Evolutionary conservation across 2,888 invertebrate species (phyloP).

Genomic region (Epistrophe grossulariae): DNA sequence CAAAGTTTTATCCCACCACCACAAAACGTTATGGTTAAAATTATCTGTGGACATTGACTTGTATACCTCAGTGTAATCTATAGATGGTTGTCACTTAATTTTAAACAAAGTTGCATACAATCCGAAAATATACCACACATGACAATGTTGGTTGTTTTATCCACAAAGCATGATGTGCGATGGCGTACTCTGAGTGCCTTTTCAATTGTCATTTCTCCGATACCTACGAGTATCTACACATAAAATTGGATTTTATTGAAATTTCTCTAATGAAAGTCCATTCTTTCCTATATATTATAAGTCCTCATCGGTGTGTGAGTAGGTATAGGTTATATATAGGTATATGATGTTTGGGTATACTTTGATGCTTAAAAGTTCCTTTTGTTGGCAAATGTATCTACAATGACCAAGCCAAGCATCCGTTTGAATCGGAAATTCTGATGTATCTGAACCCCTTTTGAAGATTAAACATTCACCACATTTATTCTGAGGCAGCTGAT

Average conservation of each 20-base stretch:
- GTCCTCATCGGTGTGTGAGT: background rate
- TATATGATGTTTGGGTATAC: background rate
- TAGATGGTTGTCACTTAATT: background rate
- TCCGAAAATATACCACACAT: conserved; percentile 8
- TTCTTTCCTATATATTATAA: background rate
- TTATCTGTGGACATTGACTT: background rate
- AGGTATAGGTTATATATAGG: too few relatives aligned
- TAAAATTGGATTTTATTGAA: conserved; percentile 33
- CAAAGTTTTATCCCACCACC: too few relatives aligned
- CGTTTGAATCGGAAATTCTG: conserved; percentile 25
- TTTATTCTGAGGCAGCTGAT: conserved; percentile 22
- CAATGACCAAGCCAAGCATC: conserved; percentile 4
- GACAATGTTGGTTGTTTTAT: conserved; percentile 7
- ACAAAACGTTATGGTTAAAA: too few relatives aligned
- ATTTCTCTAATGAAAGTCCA: conserved; percentile 27
- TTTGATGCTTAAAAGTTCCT: background rate
- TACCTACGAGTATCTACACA: too few relatives aligned
- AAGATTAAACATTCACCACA: conserved; percentile 24
- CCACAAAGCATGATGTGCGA: background rate
- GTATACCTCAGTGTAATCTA: background rate
- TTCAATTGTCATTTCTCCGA: conserved; percentile 41
- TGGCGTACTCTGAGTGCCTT: background rate
- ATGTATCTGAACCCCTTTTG: conserved; percentile 24
- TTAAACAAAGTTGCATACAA: conserved; percentile 12
- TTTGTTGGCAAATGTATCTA: conserved; percentile 1